phyloP scores from a whole-genome alignment of 2,797 vertebrate genomes.

The Rhabdophis nuchalis region DNA sequence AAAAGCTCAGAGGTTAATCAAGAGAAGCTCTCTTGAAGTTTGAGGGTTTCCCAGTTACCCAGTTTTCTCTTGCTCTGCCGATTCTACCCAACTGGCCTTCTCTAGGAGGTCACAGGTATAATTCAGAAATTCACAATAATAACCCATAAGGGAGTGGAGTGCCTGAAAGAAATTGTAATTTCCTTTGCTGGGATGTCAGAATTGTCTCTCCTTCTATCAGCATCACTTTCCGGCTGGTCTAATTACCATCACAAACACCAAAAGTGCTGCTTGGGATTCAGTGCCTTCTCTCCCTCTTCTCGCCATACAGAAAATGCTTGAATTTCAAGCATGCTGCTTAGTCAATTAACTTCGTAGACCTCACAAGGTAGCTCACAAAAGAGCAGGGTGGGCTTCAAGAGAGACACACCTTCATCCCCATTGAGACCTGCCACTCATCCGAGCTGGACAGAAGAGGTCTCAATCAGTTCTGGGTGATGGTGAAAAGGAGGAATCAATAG shows the following conservation, averaged over 20 bases:
- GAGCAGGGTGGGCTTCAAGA: neutral
- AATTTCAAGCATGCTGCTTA: neutral
- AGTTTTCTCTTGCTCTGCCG: neutral
- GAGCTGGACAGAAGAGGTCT: neutral
- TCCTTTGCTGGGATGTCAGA: slow-evolving; percentile 3
- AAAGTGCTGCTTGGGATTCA: neutral
- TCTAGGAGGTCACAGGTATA: neutral
- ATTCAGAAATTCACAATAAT: slow-evolving; percentile 12
- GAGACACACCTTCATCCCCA: neutral
- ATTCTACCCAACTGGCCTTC: neutral
- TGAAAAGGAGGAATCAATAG: neutral
- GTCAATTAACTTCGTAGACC: neutral
- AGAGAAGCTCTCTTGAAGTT: neutral
- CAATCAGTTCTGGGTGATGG: neutral
- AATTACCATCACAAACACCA: slow-evolving; percentile 18
- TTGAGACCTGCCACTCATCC: neutral
- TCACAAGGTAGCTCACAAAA: accelerated
- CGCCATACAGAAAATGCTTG: neutral
- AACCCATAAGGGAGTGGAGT: neutral
- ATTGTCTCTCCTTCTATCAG: neutral
- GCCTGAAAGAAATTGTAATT: neutral
- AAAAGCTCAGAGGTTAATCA: neutral
- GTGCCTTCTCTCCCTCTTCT: neutral
- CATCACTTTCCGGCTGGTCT: neutral
- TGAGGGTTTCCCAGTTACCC: neutral